These are phyloP conservation scores for Ips typographus DNA, from an alignment of 1,140 invertebrate species.

Conservation along the genomic window DNA sequence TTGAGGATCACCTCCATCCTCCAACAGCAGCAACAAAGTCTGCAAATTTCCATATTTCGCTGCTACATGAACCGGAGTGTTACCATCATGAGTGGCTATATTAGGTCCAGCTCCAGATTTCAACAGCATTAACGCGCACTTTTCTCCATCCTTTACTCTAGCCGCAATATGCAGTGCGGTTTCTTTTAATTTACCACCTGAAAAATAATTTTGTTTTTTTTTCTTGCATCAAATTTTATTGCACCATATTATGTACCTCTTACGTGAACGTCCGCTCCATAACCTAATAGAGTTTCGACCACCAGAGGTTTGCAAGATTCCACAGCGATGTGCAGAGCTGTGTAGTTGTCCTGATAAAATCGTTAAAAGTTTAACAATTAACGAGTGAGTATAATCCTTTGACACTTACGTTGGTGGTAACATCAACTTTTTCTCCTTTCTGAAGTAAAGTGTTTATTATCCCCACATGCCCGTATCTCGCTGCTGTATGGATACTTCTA, in stretches of 20 bases:
- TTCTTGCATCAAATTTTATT: background rate
- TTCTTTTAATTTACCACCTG: constrained; percentile 79
- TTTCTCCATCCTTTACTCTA: constrained; percentile 87
- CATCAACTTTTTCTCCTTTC: constrained; percentile 95
- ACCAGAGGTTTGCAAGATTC: constrained; percentile 93
- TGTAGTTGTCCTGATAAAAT: constrained; percentile 85
- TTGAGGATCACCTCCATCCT: constrained; percentile 88
- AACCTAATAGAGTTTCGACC: constrained; percentile 94
- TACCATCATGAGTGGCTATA: constrained; percentile 86
- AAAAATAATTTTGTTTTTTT: background rate
- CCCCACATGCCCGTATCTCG: constrained; percentile 90
- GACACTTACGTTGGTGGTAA: constrained; percentile 83
- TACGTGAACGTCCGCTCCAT: constrained; percentile 95
- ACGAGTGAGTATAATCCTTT: constrained; percentile 39
- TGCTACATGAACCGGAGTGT: constrained; percentile 91
- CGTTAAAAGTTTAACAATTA: constrained; percentile 12
- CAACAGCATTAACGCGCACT: constrained; percentile 94
- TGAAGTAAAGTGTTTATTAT: constrained; percentile 95
- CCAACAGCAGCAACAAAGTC: constrained; percentile 81
- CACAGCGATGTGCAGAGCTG: constrained; percentile 98
- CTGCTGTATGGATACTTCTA: constrained; percentile 89
- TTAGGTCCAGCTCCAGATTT: constrained; percentile 98
- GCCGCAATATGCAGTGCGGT: constrained; percentile 96
- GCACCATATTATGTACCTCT: constrained; percentile 60
- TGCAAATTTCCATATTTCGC: constrained; percentile 85